A percentile compares a stretch with the other conserved stretches of the same genome.
Conservation (phyloP, 1,140 invertebrate genomes). For the Phocides pigmalion region DNA sequence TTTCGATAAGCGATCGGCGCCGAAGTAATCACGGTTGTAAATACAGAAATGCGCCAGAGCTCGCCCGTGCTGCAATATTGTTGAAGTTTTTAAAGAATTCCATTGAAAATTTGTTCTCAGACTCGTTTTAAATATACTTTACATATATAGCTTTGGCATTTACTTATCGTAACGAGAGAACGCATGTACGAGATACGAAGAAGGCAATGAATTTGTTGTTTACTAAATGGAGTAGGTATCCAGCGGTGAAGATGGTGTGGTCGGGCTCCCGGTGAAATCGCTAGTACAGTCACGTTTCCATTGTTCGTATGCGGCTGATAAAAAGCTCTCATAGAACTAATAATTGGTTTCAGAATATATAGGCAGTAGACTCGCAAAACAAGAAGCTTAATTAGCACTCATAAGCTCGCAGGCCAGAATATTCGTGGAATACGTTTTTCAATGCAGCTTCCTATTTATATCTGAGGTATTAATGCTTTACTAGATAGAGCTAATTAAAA, state of each 20-base stretch:
- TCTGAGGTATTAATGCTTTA: background rate
- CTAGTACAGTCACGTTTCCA: conserved; percentile 79
- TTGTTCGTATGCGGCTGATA: conserved; percentile 74
- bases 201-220: conserved; percentile 50
- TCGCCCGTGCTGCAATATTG: conserved; percentile 42
- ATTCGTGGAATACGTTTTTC: conserved; percentile 24
- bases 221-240: conserved; percentile 40
- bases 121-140: conserved; percentile 45
- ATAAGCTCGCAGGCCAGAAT: conserved; percentile 50
- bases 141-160: conserved; percentile 50
- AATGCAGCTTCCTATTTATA: conserved; percentile 13
- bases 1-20: conserved; percentile 47
- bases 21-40: conserved; percentile 47
- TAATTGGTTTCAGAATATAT: conserved; percentile 73
- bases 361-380: conserved; percentile 59
- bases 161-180: conserved; percentile 52
- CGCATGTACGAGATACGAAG: conserved; percentile 37
- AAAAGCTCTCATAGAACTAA: conserved; percentile 75
- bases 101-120: conserved; percentile 47
- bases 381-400: conserved; percentile 78
- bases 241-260: conserved; percentile 36
- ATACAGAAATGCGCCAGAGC: conserved; percentile 41
- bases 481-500: background rate
- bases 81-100: conserved; percentile 52
- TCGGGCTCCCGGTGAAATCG: conserved; percentile 49